These are phyloP conservation scores for Micronisus gabar DNA, from an alignment of 2,113 vertebrate genomes.

Conservation along the genomic window DNA sequence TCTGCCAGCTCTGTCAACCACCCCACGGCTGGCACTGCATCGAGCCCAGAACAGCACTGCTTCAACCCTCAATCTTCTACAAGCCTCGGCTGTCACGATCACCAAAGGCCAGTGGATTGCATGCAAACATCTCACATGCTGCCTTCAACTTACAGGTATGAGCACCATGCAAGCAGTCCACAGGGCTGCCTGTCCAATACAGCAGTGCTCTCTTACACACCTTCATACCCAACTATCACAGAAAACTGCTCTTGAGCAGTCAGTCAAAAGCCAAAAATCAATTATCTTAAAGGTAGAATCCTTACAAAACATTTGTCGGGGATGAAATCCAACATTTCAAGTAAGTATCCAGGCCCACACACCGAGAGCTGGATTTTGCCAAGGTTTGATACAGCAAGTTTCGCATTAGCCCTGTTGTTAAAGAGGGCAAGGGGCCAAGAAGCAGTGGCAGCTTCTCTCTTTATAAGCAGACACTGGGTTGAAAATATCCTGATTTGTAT, in stretches of 20 bases:
- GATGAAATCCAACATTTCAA: not conserved
- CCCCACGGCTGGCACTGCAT: not conserved
- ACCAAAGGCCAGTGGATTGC: not conserved
- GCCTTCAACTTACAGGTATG: not conserved
- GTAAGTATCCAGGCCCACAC: not conserved
- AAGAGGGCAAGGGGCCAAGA: not conserved
- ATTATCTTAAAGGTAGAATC: not conserved
- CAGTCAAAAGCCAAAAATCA: not conserved
- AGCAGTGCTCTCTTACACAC: not conserved
- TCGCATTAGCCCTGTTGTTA: not conserved
- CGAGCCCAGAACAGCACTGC: not conserved
- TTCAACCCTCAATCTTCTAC: not conserved
- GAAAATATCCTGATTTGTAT: not conserved
- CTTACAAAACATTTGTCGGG: not conserved
- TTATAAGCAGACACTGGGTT: not conserved
- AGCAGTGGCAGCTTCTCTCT: not conserved
- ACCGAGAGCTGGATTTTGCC: not conserved
- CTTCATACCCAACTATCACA: not conserved
- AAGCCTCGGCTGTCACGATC: rapidly evolving
- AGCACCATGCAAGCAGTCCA: not conserved
- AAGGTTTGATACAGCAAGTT: not conserved
- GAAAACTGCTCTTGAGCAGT: not conserved
- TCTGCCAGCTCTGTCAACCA: not conserved
- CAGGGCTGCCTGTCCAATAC: rapidly evolving
- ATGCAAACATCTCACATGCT: not conserved